Evolutionary conservation across 2,888 invertebrate genomes (phyloP).

Genomic region (Mactromeris polynyma): DNA sequence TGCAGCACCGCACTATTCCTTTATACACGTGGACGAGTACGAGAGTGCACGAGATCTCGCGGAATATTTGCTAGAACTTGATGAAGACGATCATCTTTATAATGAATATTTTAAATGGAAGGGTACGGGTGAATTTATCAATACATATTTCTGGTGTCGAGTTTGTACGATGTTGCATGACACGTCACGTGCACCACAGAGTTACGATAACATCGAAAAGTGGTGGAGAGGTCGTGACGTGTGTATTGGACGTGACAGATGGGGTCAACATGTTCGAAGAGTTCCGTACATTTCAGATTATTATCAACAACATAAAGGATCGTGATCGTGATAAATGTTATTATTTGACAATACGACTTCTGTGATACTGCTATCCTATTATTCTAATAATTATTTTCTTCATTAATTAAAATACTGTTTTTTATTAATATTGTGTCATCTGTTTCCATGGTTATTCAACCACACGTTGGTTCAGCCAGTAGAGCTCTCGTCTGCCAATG

Average conservation of each 20-base stretch:
- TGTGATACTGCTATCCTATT: background rate
- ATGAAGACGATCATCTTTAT: slow-evolving; percentile 95
- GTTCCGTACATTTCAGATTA: slow-evolving; percentile 62
- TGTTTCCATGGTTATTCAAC: no score
- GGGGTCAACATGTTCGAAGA: slow-evolving; percentile 70
- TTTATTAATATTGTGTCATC: background rate
- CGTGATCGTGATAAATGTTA: background rate
- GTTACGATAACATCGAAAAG: slow-evolving; percentile 93
- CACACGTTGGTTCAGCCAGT: background rate
- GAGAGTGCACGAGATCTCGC: slow-evolving; percentile 95
- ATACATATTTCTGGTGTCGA: slow-evolving; percentile 97
- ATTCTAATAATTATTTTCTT: background rate
- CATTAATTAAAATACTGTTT: background rate
- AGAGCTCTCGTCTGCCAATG: no score
- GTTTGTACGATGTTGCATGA: slow-evolving; percentile 90
- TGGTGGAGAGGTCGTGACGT: slow-evolving; percentile 93
- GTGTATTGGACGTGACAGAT: slow-evolving; percentile 80
- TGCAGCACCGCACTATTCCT: slow-evolving; percentile 97
- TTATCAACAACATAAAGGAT: slow-evolving; percentile 30
- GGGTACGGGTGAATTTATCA: slow-evolving; percentile 97
- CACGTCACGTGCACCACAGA: slow-evolving; percentile 69
- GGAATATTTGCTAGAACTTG: slow-evolving; percentile 93
- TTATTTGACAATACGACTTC: background rate
- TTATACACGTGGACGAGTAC: slow-evolving; percentile 98
- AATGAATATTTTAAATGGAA: slow-evolving; percentile 98